phyloP scores from a whole-genome alignment of 2,797 vertebrate species.

The Sarcophilus harrisii region DNA sequence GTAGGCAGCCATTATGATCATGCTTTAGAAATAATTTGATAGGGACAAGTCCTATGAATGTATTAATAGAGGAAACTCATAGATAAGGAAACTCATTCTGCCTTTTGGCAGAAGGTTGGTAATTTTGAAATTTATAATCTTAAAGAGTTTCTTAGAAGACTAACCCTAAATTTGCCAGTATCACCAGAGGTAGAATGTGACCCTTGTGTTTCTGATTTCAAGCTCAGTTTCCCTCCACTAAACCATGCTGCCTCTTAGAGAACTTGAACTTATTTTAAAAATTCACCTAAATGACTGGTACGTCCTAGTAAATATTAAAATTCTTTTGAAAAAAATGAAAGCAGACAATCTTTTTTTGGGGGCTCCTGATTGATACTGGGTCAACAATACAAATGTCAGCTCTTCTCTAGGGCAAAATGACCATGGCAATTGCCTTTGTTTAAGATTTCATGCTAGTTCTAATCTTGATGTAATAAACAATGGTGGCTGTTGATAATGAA shows the following conservation, averaged over 20 bases:
- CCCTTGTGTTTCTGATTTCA: background rate
- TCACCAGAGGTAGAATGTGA: background rate
- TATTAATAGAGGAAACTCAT: background rate
- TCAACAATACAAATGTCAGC: background rate
- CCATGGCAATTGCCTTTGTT: background rate
- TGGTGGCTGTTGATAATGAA: background rate
- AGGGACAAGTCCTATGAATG: background rate
- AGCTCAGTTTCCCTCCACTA: background rate
- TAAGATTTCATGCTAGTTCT: background rate
- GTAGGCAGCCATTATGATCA: background rate
- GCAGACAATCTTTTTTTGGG: background rate
- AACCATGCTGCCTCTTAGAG: background rate
- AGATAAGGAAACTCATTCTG: background rate
- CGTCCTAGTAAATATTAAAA: background rate
- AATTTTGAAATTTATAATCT: background rate
- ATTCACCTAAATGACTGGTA: background rate
- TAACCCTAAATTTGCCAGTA: background rate
- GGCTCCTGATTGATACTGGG: background rate
- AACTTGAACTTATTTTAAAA: background rate
- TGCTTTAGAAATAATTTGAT: background rate
- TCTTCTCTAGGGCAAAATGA: constrained; percentile 17
- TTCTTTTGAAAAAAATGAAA: background rate
- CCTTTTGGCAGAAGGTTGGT: background rate
- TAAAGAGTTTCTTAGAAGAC: background rate
- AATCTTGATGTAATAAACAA: background rate